phyloP scores from a whole-genome alignment of 2,888 invertebrate species.

The Leucophenga maculata region DNA sequence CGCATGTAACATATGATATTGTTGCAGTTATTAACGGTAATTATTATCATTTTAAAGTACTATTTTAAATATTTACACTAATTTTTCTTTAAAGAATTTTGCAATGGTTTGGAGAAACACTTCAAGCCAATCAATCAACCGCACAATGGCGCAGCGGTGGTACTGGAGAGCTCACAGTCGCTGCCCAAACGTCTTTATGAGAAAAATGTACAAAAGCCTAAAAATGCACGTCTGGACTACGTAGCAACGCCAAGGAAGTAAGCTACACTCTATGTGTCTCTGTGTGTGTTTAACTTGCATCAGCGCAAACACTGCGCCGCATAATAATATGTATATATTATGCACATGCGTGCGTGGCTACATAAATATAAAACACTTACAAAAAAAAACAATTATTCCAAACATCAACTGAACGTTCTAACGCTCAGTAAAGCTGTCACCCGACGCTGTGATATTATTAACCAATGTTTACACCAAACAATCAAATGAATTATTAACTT shows the following conservation, averaged over 20 bases:
- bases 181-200: slow-evolving; percentile 53
- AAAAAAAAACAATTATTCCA: no score
- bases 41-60: no score
- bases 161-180: slow-evolving; percentile 45
- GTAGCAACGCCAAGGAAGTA: slow-evolving; percentile 52
- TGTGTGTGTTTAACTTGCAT: slow-evolving; percentile 6
- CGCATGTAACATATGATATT: slow-evolving; percentile 88
- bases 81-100: slow-evolving; percentile 40
- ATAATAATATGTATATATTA: no score
- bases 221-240: slow-evolving; percentile 37
- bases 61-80: no score
- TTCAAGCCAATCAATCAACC: slow-evolving; percentile 37
- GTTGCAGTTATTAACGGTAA: slow-evolving; percentile 82
- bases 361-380: background rate
- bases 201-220: slow-evolving; percentile 50
- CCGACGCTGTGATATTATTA: slow-evolving; percentile 17
- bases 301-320: no score
- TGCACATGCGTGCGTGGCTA: slow-evolving; percentile 21
- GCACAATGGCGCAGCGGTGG: background rate
- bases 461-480: slow-evolving; percentile 10
- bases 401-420: no score
- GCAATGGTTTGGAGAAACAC: slow-evolving; percentile 42
- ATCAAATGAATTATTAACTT: slow-evolving; percentile 13
- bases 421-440: no score
- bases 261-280: slow-evolving; percentile 33